Base-by-base conservation (phyloP, 2,797 vertebrate genomes). In the Zenarchopterus dispar region DNA sequence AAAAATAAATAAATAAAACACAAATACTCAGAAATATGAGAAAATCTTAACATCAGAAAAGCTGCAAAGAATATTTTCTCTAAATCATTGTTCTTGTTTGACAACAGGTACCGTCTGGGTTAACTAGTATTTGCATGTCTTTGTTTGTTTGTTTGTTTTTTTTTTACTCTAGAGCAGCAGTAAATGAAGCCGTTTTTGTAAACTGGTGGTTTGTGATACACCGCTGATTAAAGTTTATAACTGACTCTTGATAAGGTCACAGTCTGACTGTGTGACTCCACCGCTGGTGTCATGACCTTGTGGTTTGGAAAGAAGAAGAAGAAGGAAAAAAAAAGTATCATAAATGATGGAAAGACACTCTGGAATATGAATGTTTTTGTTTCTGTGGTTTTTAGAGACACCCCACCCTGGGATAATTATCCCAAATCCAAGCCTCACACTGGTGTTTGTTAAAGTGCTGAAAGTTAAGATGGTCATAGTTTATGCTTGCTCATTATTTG, bases 331-430 rank as follows among this genome's bases (percentile, higher is more conserved):
- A 26, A 21, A 63, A 63, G 39, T 24, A 60, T 67, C 72, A 69
- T 77, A 80, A 89, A 87, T 72, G 54, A 67, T 67, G 72, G 78
- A 88, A 67, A 81, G 26, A 82, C 76, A 73, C 73, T 78, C 51
- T 69, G 56, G 75, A 66, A 68, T 78, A 55, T 78, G 73, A 75
- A 80, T 77, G 70, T 90, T 82, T 84, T 71, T 78, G 69, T 87
- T 84, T 86, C 73, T 80, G 80, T n/a, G 71, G 73, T 47, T 26
- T 55, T 74, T 49, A 65, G 66, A 74, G 59, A 70, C 68, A 69
- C 86, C 74, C 84, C 88, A 50, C 88, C 88, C 85, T 73, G 53
- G 75, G 57, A 80, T 58, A 78, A 81, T 86, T 75, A 81, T 54
- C 1, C 28, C 33, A 77, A 82, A 52, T 53, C 41, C 44, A 66